Evolutionary conservation across 2,113 vertebrate genomes (phyloP), one percentile per base, ranked within the genome.

Genomic region (Brachyistius frenatus): DNA sequence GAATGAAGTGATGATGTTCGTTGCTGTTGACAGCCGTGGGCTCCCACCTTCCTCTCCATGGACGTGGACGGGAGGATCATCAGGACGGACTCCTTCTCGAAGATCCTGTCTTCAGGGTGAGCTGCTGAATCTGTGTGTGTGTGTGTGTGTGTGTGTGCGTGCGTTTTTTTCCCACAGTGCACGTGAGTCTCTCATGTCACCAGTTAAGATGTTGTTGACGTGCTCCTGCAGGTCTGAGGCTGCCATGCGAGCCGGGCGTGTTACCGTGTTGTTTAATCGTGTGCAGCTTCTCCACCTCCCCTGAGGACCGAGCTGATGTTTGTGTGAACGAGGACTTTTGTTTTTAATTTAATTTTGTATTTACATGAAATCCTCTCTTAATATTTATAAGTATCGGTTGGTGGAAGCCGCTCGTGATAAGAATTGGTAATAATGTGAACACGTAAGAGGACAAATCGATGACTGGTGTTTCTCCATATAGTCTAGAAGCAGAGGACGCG

Each of bases 71-170:
- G 92, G 2, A 91, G 96, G 63, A 89, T 96, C 76, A 88, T 95
- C 76, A 89, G 94, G 83, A 92, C 93, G 0, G 92, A 94, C 80
- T 95, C 92, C 32, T 96, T 97, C 84, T 94, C 95, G 6, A 96
- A 96, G 93, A 89, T 95, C 74, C 81, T 96, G 60, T 96, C 96
- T n/a, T 91, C 94, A 4, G 94, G 94, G 95, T 95, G 92, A 93
- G 92, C 5, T 3, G 52, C 8, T 6, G 11, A 37, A 1, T 50
- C 1, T 44, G 5, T 33, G 9, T 57, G 39, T 66, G 10, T 36
- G 14, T 33, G 9, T 57, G 39, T 66, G 10, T 36, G 14, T 23
- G 23, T 23, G 23, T 23, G 23, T 23, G 23, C 23, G 1, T 23
- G 23, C 23, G 23, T 23, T 23, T 23, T 23, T 23, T 23, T 23